Base-by-base conservation (phyloP, 2,888 invertebrate species). In the Oxystoma pomonae region DNA sequence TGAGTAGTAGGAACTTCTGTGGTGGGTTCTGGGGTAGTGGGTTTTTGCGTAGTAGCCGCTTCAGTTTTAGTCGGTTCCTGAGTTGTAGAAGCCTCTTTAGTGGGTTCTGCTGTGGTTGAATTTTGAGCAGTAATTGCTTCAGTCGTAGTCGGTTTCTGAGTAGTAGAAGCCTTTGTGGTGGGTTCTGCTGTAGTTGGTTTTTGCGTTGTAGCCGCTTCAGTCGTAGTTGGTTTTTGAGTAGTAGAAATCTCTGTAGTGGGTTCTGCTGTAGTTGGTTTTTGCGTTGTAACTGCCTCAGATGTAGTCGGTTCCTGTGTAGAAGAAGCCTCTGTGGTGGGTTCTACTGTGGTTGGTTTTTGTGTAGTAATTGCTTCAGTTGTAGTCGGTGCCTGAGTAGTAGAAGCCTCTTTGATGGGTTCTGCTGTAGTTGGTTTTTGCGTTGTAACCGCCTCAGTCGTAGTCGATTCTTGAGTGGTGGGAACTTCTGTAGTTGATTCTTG, bases 211-310 rank as follows among this genome's bases (percentile, higher is more conserved):
- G 35, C 12, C 3, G 35, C 16, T 51, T 22, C 58, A n/a, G 22
- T 17, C 19, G 55, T 60, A 17, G 60, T 55, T 2, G 55, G 19
- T 22, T 19, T 17, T 17, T 55, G 18, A 1, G 60, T 60, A 12
- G 60, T 63, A 19, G 67, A 21, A 19, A 7, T 55, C 50, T 60
- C 58, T 57, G 62, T 67, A 16, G 64, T 65, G 2, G 62, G 60
- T 50, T 59, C 57, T 58, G 7, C 22, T 22, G 63, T 55, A 9
- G 62, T 17, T 16, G 16, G 17, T 16, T 19, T 17, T 16, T 58
- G 16, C n/a, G 21, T 16, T 18, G 16, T 21, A n/a, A 12, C 12
- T 3, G 35, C 3, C 12, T 35, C 35, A 35, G 35, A 2, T 17
- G 63, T 60, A 35, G 62, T 55, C 16, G 65, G 62, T 53, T 19